Base-by-base conservation (phyloP, 53 echinoderm and acorn worm species). In the Paracentrotus lividus region DNA sequence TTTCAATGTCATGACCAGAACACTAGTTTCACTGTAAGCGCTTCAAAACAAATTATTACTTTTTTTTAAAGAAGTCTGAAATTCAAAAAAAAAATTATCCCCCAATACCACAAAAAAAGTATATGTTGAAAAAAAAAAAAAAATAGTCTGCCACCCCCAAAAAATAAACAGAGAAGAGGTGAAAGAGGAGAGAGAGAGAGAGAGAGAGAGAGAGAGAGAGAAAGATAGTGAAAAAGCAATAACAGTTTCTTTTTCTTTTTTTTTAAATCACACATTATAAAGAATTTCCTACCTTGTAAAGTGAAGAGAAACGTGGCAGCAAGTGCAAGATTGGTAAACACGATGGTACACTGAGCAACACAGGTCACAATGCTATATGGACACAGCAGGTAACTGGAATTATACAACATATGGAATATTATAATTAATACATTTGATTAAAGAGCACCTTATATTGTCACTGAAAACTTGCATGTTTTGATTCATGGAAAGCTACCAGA, bases 341-440 rank as follows among this genome's bases (percentile, higher is more conserved):
- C 93, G 20, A 96, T 34, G 13, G 97, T 99, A 36, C 97, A 96
- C 95, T 96, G 96, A 29, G 96, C 97, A 12, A 96, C 96, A 61
- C 99, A 99, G 88, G 99, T 97, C 77, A 97, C 94, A 45, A 99
- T 96, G 59, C 95, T 97, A 93, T 96, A 99, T 32, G 99, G 99
- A 90, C 96, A 97, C 59, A 99, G 90, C 61, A 99, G 60, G 88
- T 96, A 99, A 33, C 99, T 99, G 94, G 2, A 72, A 40, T 72
- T 20, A 94, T 52, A 89, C 8, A 93, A 93, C 45, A 76, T 8
- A 55, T 49, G 51, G 21, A 76, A 76, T 2, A n/a, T n/a, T n/a
- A n/a, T n/a, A n/a, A n/a, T n/a, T n/a, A n/a, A n/a, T n/a, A n/a
- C n/a, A n/a, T n/a, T n/a, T n/a, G n/a, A n/a, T n/a, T n/a, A n/a